These are phyloP conservation scores for Oscheius onirici DNA, from an alignment of 2,888 invertebrate genomes.

Conservation along the genomic window DNA sequence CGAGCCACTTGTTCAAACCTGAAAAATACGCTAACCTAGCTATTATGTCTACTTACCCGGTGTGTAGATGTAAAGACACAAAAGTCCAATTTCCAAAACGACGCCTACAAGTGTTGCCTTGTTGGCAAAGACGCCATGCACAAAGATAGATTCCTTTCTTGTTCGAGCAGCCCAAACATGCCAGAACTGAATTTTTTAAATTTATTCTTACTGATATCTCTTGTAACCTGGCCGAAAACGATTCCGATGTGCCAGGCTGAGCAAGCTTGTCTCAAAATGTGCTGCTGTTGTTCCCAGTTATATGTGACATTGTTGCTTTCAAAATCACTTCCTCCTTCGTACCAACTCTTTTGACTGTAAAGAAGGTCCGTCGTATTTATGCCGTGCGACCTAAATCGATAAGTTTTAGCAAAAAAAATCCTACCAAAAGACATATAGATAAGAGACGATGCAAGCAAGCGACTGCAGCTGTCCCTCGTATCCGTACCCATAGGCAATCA, in stretches of 20 bases:
- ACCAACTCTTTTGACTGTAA: constrained; percentile 39
- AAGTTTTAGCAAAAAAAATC: neutral
- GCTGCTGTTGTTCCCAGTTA: constrained; percentile 36
- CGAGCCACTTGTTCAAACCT: constrained; percentile 47
- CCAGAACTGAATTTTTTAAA: constrained; percentile 37
- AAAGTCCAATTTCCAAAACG: constrained; percentile 35
- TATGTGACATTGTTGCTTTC: constrained; percentile 36
- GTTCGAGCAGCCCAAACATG: constrained; percentile 48
- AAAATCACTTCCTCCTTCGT: constrained; percentile 36
- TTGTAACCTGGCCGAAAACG: constrained; percentile 44
- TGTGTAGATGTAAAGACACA: constrained; percentile 41
- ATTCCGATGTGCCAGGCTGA: constrained; percentile 57
- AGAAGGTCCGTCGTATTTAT: constrained; percentile 40
- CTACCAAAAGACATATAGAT: constrained; percentile 42
- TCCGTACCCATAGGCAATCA: constrained; percentile 40
- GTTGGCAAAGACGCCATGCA: constrained; percentile 49
- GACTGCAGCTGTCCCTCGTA: constrained; percentile 36
- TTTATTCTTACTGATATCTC: neutral
- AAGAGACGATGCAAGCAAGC: constrained; percentile 46
- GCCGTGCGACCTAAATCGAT: constrained; percentile 19
- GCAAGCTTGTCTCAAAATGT: constrained; percentile 46
- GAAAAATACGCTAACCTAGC: constrained; percentile 11
- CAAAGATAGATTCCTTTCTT: constrained; percentile 40
- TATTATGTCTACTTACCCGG: constrained; percentile 34
- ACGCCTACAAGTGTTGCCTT: constrained; percentile 29